Conservation (phyloP, 1,140 invertebrate genomes). For the Drosophila saltans region DNA sequence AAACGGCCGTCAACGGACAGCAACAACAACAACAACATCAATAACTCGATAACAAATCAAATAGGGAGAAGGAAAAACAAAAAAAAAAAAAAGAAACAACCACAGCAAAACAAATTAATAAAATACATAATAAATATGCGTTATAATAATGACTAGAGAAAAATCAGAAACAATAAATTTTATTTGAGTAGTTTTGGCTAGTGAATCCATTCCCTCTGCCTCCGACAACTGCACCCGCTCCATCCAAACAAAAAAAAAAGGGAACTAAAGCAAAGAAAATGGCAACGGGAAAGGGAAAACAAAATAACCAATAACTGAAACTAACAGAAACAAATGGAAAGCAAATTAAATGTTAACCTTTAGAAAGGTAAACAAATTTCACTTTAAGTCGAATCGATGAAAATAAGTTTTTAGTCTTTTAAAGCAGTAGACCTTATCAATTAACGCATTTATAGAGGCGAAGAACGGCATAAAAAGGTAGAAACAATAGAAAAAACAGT, state of each 20-base stretch:
- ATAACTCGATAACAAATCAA: slow-evolving; percentile 71
- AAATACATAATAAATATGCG: slow-evolving; percentile 79
- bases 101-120: slow-evolving; percentile 79
- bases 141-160: slow-evolving; percentile 79
- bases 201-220: too few relatives aligned
- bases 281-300: not conserved
- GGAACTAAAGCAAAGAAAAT: slow-evolving; percentile 33
- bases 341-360: not conserved
- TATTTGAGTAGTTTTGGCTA: slow-evolving; percentile 66
- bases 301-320: not conserved
- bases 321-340: not conserved
- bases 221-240: too few relatives aligned
- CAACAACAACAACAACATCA: slow-evolving; percentile 43
- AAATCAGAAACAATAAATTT: slow-evolving; percentile 80
- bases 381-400: too few relatives aligned
- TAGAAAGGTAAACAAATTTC: too few relatives aligned
- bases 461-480: too few relatives aligned
- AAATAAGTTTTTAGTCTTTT: too few relatives aligned
- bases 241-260: too few relatives aligned
- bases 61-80: slow-evolving; percentile 25
- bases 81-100: not conserved
- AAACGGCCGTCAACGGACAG: slow-evolving; percentile 68
- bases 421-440: too few relatives aligned
- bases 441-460: too few relatives aligned
- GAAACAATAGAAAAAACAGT: too few relatives aligned